A percentile compares a stretch with the other conserved stretches of the same genome.
Conservation (phyloP, 2,797 vertebrate genomes). For the Sebastolobus alascanus region DNA sequence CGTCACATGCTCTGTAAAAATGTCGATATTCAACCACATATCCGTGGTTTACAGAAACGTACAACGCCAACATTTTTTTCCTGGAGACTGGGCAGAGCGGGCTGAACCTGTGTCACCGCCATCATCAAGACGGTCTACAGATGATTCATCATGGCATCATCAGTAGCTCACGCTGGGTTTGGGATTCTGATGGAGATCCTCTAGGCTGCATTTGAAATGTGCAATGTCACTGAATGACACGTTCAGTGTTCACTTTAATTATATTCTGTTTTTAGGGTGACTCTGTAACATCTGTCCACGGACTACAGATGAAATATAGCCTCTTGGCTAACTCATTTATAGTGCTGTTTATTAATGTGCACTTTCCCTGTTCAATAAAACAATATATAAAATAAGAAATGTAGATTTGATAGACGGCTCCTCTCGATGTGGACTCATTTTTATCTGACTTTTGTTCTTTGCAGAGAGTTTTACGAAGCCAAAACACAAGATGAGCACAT, state of each 20-base stretch:
- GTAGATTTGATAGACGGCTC: background rate
- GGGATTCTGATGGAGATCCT: background rate
- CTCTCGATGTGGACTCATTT: background rate
- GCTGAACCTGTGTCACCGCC: too few species aligned
- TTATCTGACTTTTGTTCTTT: conserved; percentile 1
- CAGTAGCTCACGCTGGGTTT: background rate
- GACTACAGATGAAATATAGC: too few species aligned
- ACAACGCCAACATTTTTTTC: too few species aligned
- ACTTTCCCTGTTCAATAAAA: background rate
- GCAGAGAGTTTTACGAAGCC: background rate
- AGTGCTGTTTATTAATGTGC: background rate
- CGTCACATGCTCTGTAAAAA: too few species aligned
- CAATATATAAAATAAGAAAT: background rate
- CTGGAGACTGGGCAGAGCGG: too few species aligned
- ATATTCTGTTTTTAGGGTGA: too few species aligned
- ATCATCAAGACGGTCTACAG: too few species aligned
- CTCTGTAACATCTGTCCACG: too few species aligned
- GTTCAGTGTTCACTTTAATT: too few species aligned
- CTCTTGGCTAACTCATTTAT: background rate
- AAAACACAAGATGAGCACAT: background rate
- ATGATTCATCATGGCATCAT: background rate
- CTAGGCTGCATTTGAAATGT: background rate
- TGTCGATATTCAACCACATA: too few species aligned
- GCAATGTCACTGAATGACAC: background rate
- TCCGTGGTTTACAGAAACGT: too few species aligned